These are phyloP conservation scores for Mythimna loreyi DNA, from an alignment of 2,888 invertebrate species.

Conservation along the genomic window DNA sequence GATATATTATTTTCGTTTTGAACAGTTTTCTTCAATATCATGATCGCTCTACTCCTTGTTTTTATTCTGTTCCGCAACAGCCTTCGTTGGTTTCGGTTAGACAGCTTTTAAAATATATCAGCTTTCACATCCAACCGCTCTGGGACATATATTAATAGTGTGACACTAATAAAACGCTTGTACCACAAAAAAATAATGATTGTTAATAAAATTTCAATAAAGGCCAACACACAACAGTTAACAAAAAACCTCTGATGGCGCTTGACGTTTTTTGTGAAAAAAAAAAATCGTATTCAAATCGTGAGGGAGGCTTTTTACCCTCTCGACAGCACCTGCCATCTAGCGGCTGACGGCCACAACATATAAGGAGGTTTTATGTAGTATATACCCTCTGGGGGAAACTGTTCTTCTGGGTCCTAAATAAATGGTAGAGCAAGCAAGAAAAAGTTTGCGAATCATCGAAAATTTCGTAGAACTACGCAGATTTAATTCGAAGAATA, in stretches of 20 bases:
- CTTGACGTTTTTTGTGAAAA: conserved; percentile 55
- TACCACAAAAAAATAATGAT: conserved; percentile 71
- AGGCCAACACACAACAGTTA: conserved; percentile 63
- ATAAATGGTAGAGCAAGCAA: neutral
- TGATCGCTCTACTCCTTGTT: neutral
- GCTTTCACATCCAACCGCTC: conserved; percentile 35
- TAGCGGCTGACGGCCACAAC: conserved; percentile 63
- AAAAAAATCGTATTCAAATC: conserved; percentile 82
- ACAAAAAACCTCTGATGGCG: conserved; percentile 66
- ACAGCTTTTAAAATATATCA: conserved; percentile 13
- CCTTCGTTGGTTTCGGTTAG: neutral
- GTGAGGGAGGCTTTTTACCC: conserved; percentile 77
- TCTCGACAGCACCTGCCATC: conserved; percentile 75
- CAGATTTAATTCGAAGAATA: too few relatives aligned
- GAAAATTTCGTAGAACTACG: neutral
- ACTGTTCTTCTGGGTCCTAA: neutral
- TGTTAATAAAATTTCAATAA: conserved; percentile 71
- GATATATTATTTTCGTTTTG: neutral
- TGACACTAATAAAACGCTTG: conserved; percentile 58
- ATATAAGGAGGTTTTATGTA: conserved; percentile 53
- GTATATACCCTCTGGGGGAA: conserved; percentile 23
- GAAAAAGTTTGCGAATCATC: neutral
- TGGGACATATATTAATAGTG: conserved; percentile 52
- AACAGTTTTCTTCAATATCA: neutral
- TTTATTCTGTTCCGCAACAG: neutral